Conservation (phyloP, 2,113 vertebrate genomes). For the Chunga burmeisteri region DNA sequence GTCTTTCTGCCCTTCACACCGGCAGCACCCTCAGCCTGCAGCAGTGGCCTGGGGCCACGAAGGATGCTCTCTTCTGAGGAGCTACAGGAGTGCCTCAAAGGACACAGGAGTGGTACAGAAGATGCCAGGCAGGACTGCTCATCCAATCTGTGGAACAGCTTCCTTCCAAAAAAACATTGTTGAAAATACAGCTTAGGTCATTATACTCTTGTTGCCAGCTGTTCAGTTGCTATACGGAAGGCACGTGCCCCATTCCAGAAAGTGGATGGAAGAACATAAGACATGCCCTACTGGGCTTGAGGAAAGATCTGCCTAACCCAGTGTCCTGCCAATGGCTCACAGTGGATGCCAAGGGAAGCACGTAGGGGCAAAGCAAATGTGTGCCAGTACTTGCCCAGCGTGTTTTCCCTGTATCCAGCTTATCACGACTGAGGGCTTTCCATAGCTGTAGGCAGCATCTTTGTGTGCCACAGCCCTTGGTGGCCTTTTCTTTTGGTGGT, state of each 20-base stretch:
- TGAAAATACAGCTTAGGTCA: background rate
- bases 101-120: background rate
- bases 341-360: background rate
- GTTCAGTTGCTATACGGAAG: background rate
- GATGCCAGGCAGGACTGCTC: background rate
- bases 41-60: background rate
- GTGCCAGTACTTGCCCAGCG: background rate
- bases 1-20: background rate
- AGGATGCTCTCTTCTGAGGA: background rate
- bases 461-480: background rate
- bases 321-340: background rate
- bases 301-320: background rate
- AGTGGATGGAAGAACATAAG: background rate
- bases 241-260: background rate
- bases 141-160: background rate
- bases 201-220: background rate
- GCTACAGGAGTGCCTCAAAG: background rate
- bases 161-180: background rate
- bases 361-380: background rate
- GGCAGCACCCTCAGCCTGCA: background rate
- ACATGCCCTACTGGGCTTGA: background rate
- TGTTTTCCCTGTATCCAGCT: background rate
- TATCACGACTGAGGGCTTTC: background rate
- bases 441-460: background rate
- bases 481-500: background rate